Percentiles rank a stretch among this genome's conserved stretches.
phyloP scores from a whole-genome alignment of 2,797 vertebrate species.

The Dromococcyx pavoninus region DNA sequence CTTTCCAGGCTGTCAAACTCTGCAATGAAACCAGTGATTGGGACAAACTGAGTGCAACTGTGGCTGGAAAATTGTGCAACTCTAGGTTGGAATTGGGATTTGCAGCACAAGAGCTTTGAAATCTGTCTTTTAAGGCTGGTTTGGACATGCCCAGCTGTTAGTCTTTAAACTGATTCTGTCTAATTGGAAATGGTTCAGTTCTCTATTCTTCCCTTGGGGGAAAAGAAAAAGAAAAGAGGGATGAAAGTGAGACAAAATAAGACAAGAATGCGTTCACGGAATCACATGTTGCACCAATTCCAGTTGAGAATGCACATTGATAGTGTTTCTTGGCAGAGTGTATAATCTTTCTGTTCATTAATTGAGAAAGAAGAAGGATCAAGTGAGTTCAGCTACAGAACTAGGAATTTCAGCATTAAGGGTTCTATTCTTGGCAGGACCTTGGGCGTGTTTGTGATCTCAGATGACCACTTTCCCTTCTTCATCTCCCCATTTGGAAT shows the following conservation, averaged over 20 bases:
- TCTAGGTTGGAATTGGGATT: not conserved
- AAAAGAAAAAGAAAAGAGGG: not conserved
- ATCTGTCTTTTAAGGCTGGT: not conserved
- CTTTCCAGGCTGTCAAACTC: not conserved
- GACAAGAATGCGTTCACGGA: not conserved
- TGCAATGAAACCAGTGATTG: not conserved
- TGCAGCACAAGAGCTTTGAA: not conserved
- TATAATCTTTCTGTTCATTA: not conserved
- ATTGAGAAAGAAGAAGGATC: not conserved
- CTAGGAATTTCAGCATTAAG: constrained; percentile 33
- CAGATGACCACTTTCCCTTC: constrained; percentile 12
- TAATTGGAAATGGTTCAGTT: not conserved
- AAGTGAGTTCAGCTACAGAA: not conserved
- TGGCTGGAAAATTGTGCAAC: not conserved
- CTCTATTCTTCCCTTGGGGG: not conserved
- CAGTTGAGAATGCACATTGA: not conserved
- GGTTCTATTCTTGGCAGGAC: constrained; percentile 30
- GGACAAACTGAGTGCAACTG: not conserved
- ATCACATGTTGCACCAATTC: not conserved
- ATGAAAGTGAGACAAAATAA: not conserved
- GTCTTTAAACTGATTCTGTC: not conserved
- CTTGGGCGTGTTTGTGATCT: constrained; percentile 1
- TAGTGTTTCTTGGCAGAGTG: not conserved
- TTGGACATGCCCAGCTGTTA: not conserved
- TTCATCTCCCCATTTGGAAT: not conserved